Percentiles rank a stretch among this genome's conserved stretches.
These are phyloP conservation scores for Crossaster papposus DNA, from an alignment of 53 echinoderm and acorn worm species.

Conservation along the genomic window DNA sequence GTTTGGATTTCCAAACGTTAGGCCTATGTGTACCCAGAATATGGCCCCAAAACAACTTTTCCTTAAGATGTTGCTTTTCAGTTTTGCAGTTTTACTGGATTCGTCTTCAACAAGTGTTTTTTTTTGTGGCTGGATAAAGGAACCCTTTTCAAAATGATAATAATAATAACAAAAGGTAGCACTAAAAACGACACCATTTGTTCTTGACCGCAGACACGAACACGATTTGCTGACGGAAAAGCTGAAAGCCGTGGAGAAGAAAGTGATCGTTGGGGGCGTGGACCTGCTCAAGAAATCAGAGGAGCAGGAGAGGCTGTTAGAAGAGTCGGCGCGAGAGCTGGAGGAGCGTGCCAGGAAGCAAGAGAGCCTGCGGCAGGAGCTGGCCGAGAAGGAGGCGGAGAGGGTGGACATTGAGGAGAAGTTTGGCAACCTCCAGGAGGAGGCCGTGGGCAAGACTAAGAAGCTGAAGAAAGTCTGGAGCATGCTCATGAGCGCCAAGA, in stretches of 20 bases:
- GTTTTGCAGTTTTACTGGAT: too few relatives aligned
- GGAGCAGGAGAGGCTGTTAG: conserved; percentile 90
- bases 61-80: too few relatives aligned
- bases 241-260: conserved; percentile 90
- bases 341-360: conserved; percentile 79
- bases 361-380: conserved; percentile 80
- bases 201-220: conserved; percentile 69
- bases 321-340: conserved; percentile 88
- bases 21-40: too few relatives aligned
- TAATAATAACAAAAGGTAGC: too few relatives aligned
- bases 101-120: too few relatives aligned
- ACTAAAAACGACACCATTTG: too few relatives aligned
- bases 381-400: conserved; percentile 93
- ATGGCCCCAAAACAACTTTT: too few relatives aligned
- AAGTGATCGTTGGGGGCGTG: conserved; percentile 95
- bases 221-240: conserved; percentile 84
- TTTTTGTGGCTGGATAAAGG: too few relatives aligned
- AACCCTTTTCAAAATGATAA: too few relatives aligned
- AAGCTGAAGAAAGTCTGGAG: conserved; percentile 99
- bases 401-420: conserved; percentile 92
- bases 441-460: conserved; percentile 94
- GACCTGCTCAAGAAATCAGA: conserved; percentile 91
- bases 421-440: conserved; percentile 89
- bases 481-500: conserved; percentile 98
- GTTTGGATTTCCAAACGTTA: too few relatives aligned